Conservation (phyloP, 2,888 invertebrate genomes). For the Nomada ferruginata region DNA sequence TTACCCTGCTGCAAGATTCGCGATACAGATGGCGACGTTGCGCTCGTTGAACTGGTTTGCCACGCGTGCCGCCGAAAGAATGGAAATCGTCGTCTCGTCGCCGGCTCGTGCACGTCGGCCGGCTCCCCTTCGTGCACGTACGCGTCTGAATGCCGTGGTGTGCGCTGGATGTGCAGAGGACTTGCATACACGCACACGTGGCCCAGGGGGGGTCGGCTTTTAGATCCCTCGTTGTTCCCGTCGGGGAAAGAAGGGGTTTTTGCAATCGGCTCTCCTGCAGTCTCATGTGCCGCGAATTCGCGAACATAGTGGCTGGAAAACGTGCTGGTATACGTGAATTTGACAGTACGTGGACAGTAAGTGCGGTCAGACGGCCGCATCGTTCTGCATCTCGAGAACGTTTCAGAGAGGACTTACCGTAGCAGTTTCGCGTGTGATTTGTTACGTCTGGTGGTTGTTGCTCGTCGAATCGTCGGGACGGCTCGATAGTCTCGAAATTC, state of each 20-base stretch:
- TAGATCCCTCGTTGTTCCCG: slow-evolving; percentile 31
- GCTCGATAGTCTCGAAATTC: slow-evolving; percentile 45
- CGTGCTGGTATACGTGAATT: background rate
- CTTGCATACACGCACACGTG: slow-evolving; percentile 28
- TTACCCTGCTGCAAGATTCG: slow-evolving; percentile 44
- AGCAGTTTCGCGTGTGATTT: slow-evolving; percentile 42
- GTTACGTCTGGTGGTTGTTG: slow-evolving; percentile 14
- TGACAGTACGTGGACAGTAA: slow-evolving; percentile 45
- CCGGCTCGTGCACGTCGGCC: slow-evolving; percentile 50
- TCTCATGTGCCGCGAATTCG: slow-evolving; percentile 38
- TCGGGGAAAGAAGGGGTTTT: slow-evolving; percentile 45
- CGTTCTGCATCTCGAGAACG: background rate
- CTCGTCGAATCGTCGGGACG: slow-evolving; percentile 22
- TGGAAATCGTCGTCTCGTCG: slow-evolving; percentile 43
- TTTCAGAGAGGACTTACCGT: background rate
- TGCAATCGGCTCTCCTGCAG: slow-evolving; percentile 26
- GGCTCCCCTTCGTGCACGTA: slow-evolving; percentile 27
- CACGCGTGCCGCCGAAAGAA: slow-evolving; percentile 58
- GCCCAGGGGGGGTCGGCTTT: slow-evolving; percentile 48
- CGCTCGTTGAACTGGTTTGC: slow-evolving; percentile 54
- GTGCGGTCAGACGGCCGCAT: slow-evolving; percentile 46
- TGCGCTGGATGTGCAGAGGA: slow-evolving; percentile 18
- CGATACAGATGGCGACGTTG: slow-evolving; percentile 73
- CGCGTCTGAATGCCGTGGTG: background rate
- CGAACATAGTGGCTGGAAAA: slow-evolving; percentile 10